Evolutionary conservation across 1,140 invertebrate genomes (phyloP).

Genomic region (Saccostrea cuccullata): DNA sequence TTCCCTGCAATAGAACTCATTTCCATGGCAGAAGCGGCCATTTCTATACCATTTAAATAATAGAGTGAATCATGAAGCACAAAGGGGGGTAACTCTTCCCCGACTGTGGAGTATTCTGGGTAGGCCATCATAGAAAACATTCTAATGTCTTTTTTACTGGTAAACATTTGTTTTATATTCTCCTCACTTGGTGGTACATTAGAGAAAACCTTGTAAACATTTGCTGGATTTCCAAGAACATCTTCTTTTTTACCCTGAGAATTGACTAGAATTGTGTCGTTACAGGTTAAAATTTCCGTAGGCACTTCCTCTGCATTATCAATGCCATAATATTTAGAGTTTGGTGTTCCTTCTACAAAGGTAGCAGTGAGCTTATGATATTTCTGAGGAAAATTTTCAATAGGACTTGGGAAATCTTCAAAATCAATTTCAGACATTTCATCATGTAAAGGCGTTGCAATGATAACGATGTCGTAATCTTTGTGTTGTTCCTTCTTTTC

Average conservation of each 20-base stretch:
- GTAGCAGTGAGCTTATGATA: constrained; percentile 83
- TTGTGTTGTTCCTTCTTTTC: constrained; percentile 54
- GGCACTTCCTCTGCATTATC: constrained; percentile 71
- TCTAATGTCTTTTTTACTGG: constrained; percentile 75
- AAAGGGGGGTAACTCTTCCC: constrained; percentile 80
- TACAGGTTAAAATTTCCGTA: constrained; percentile 79
- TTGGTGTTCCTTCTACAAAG: constrained; percentile 81
- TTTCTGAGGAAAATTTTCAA: constrained; percentile 68
- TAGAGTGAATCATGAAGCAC: constrained; percentile 82
- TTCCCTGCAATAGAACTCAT: constrained; percentile 84
- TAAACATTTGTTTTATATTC: constrained; percentile 81
- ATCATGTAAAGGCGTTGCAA: constrained; percentile 82
- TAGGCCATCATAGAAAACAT: constrained; percentile 83
- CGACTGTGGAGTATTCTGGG: constrained; percentile 81
- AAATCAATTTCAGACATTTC: constrained; percentile 78
- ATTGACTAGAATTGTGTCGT: constrained; percentile 77
- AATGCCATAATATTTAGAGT: constrained; percentile 79
- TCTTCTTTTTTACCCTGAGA: constrained; percentile 76
- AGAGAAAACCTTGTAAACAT: constrained; percentile 80
- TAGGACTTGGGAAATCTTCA: constrained; percentile 75
- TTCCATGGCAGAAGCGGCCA: constrained; percentile 86
- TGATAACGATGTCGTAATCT: constrained; percentile 83
- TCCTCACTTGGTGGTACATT: constrained; percentile 76
- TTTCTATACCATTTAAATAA: constrained; percentile 85
- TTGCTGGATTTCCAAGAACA: constrained; percentile 28